These are phyloP conservation scores for Cydia pomonella DNA, from an alignment of 1,140 invertebrate species.

Conservation along the genomic window DNA sequence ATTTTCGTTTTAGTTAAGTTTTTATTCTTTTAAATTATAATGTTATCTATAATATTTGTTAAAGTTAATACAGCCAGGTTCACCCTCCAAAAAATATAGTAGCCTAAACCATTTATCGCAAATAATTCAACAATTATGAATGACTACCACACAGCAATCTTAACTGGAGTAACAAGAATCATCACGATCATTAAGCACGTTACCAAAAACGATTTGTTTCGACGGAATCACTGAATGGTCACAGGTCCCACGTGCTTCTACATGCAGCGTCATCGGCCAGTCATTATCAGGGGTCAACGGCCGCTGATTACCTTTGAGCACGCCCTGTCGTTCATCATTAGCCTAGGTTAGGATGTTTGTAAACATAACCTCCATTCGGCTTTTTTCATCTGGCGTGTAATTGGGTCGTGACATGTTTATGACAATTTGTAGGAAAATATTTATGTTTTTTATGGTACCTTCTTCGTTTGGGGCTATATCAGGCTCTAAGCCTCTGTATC, in stretches of 20 bases:
- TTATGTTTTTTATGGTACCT: neutral
- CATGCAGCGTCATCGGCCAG: slow-evolving; percentile 77
- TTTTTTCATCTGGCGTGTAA: slow-evolving; percentile 54
- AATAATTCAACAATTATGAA: no score
- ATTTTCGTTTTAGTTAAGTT: no score
- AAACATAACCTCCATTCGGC: slow-evolving; percentile 67
- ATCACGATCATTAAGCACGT: slow-evolving; percentile 9
- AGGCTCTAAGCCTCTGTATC: no score
- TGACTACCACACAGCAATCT: neutral
- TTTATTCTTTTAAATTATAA: no score
- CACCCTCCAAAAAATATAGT: no score
- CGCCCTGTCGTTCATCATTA: slow-evolving; percentile 78
- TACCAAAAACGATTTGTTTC: slow-evolving; percentile 25
- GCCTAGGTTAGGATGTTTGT: slow-evolving; percentile 80
- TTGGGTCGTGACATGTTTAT: slow-evolving; percentile 41
- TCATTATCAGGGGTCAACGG: slow-evolving; percentile 77
- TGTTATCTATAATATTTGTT: no score
- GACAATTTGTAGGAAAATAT: slow-evolving; percentile 24
- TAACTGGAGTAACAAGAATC: neutral
- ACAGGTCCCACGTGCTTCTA: slow-evolving; percentile 58
- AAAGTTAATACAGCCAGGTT: no score
- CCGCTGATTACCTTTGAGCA: slow-evolving; percentile 73
- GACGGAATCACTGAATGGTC: slow-evolving; percentile 28
- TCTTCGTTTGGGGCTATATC: neutral
- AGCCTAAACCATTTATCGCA: no score